Evolutionary conservation across 2,113 vertebrate species (phyloP), one percentile per base, ranked within the genome.

Genomic region (Campylomormyrus numenius): DNA sequence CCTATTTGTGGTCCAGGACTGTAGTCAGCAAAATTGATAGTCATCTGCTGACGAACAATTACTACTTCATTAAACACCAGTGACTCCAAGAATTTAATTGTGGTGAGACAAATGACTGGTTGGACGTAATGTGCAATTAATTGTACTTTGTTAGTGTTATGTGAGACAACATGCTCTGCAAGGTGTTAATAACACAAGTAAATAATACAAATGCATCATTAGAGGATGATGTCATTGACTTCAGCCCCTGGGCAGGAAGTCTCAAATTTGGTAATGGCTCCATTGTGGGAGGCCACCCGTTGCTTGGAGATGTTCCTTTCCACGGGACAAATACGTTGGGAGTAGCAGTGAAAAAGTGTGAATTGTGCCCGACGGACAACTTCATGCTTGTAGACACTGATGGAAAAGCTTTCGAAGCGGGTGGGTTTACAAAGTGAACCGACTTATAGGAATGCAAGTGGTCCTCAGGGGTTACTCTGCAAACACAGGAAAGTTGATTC

Each of bases 201-300:
- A 89, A 89, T 39, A 56, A 87, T 86, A 91, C 91, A 94, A 93
- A 95, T 94, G 92, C 92, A 94, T 94, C 93, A 93, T 42, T 56
- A 89, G 91, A 92, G 88, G 90, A 94, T 95, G 94, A 95, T 95
- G 95, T 95, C 95, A 95, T 94, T 91, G 91, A 91, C 46, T 91
- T 93, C 92, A 85, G 91, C 92, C 92, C 91, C 91, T 87, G 92
- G 93, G 91, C 94, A 95, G 93, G 94, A 95, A 94, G 93, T 95
- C 92, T 94, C 93, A 93, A 93, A 94, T 89, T 91, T 91, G 92
- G 93, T 95, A 94, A 95, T 95, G 91, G 46, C 90, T 91, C 93
- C 91, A 89, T 93, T 93, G 94, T 92, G 95, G 93, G 91, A 90
- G 93, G 92, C 93, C 93, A 92, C 92, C 91, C 88, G 49, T 92